Evolutionary conservation across 2,888 invertebrate genomes (phyloP).

Genomic region (Reticulitermes lucifugus): DNA sequence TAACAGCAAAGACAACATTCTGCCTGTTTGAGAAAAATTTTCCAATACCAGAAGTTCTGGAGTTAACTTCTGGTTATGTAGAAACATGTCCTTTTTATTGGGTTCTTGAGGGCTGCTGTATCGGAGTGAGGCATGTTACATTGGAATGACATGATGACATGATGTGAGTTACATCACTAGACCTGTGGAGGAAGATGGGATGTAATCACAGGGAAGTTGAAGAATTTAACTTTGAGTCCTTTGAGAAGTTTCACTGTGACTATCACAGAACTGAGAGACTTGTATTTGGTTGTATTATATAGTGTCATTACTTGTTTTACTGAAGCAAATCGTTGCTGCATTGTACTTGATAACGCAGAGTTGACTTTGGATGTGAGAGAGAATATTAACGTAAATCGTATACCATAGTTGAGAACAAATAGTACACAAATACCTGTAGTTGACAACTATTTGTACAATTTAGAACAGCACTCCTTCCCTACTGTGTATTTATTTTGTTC

Average conservation of each 20-base stretch:
- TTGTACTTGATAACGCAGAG: neutral
- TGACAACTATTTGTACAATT: conserved; percentile 26
- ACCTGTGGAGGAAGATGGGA: neutral
- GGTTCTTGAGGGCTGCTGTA: neutral
- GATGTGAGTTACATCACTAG: neutral
- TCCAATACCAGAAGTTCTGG: no score
- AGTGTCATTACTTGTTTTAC: neutral
- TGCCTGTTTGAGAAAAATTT: no score
- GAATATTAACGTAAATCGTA: neutral
- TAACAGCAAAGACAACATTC: neutral
- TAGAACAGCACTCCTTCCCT: neutral
- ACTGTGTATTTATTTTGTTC: conserved; percentile 21
- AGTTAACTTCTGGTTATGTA: no score
- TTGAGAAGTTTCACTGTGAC: no score
- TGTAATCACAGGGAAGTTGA: neutral
- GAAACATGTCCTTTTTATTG: neutral
- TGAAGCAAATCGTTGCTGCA: neutral
- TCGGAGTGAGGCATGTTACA: neutral
- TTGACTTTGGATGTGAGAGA: neutral
- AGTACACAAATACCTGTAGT: conserved; percentile 12
- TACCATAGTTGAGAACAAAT: neutral
- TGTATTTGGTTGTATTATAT: neutral
- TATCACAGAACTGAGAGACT: no score
- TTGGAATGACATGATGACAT: neutral
- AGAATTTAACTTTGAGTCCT: neutral